Base-by-base conservation (phyloP, 2,113 vertebrate species). In the Osmerus eperlanus region DNA sequence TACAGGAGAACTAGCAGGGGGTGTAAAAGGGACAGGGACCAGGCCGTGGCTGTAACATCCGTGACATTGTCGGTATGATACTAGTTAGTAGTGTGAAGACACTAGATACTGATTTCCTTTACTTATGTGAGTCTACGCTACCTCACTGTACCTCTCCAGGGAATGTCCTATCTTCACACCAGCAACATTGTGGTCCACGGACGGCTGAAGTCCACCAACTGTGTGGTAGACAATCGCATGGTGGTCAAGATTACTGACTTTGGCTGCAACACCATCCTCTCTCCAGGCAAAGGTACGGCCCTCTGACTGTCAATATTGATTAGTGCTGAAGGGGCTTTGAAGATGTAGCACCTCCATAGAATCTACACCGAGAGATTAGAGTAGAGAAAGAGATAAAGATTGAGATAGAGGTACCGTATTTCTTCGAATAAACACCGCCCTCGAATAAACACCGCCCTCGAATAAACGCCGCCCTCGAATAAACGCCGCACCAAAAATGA, bases 211-310 rank as follows among this genome's bases (percentile, higher is more conserved):
- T 99, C 97, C 72, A 96, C 96, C 70, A 99, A 98, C 85, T 99
- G 97, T 36, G 96, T 99, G 28, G 95, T 99, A 0, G 96, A 99
- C 84, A 98, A 90, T 67, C 94, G 97, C 21, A 98, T 99, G 97
- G 96, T 99, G 74, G 97, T 99, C 36, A 99, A 99, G 84, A 99
- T 99, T 86, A 99, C 97, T 0, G 96, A 98, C 88, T 99, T 97
- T 78, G 95, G 96, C 78, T 98, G 94, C 81, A 94, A 95, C 87
- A 96, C 94, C 77, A 94, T 99, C 84, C 89, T 97, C 28, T 89
- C 73, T 55, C 91, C 94, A 9, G 90, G 76, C 53, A 96, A 90
- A 94, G 94, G 96, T 97, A 63, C 78, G 85, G 60, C 14, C n/a
- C 0, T 23, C 18, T 65, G 64, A 21, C 29, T 29, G 4, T 7